Evolutionary conservation across 2,888 invertebrate species (phyloP), one percentile per base, ranked within the genome.

Genomic region (Apocheima hispidaria): DNA sequence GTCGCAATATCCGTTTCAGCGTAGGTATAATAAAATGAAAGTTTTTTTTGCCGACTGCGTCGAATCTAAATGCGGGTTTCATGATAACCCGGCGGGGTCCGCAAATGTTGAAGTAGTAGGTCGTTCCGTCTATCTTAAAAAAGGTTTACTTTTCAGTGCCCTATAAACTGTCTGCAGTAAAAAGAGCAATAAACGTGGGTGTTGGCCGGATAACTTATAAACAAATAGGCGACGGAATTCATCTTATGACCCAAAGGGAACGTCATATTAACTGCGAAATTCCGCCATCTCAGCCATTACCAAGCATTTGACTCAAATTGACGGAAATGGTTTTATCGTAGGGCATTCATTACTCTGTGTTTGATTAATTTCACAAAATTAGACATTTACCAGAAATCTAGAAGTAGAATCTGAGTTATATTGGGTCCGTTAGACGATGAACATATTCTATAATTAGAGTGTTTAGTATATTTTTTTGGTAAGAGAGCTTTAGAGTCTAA

Each of bases 191-290:
- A 51, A 51, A 51, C 26, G 28, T 40, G 30, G 40, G 51, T 28
- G 28, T 40, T 30, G 51, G 40, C 26, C 40, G 51, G 26, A 40
- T 51, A 26, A 28, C 51, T 40, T 28, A 40, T 38, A 51, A 18
- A 40, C 51, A 51, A 51, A 51, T 51, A 51, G 51, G n/a, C 28
- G 28, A 30, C 26, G 40, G 51, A 40, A 51, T 51, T 51, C 38
- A 30, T 40, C 38, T 26, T 51, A 51, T 40, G 40, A 51, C 38
- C 28, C 38, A 30, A 38, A 26, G 6, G n/a, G 38, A 26, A 38
- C 36, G 36, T 50, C 50, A 36, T 50, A 50, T 36, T 50, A 44
- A 26, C 36, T 23, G 12, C 44, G 51, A 58, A 36, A 44, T 50
- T 50, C 38, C 36, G 14, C 5, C 23, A 20, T 50, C 14, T 23